Evolutionary conservation across 2,888 invertebrate genomes (phyloP).

Genomic region (Altica lythri): DNA sequence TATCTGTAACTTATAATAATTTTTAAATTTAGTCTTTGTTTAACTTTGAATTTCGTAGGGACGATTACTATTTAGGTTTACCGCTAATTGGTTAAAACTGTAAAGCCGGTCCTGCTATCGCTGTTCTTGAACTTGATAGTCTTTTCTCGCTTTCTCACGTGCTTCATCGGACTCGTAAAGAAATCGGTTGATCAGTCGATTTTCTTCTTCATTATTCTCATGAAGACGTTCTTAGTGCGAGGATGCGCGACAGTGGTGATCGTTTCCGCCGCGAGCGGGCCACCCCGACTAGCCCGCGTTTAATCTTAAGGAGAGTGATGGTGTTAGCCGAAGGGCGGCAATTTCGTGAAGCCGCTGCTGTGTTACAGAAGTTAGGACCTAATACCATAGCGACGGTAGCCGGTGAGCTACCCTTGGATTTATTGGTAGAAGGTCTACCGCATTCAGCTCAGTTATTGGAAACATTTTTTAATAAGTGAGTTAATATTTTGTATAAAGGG

Average conservation of each 20-base stretch:
- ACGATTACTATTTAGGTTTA: no score
- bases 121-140: constrained; percentile 19
- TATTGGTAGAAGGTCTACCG: constrained; percentile 87
- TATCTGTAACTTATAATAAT: no score
- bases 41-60: no score
- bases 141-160: constrained; percentile 7
- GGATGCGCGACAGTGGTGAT: constrained; percentile 74
- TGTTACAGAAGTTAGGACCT: constrained; percentile 78
- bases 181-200: constrained; percentile 10
- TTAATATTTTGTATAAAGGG: constrained; percentile 26
- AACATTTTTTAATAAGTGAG: constrained; percentile 75
- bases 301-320: constrained; percentile 72
- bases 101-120: constrained; percentile 8
- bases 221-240: constrained; percentile 42
- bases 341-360: constrained; percentile 87
- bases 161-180: constrained; percentile 11
- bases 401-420: constrained; percentile 81
- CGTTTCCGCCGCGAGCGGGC: constrained; percentile 69
- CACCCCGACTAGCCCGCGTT: constrained; percentile 68
- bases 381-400: constrained; percentile 78
- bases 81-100: no score
- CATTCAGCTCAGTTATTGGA: constrained; percentile 86
- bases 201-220: constrained; percentile 40
- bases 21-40: no score
- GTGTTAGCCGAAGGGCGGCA: constrained; percentile 85